A percentile compares a stretch with the other conserved stretches of the same genome.
Conservation (phyloP, 2,113 vertebrate species). For the Piliocolobus tephrosceles region DNA sequence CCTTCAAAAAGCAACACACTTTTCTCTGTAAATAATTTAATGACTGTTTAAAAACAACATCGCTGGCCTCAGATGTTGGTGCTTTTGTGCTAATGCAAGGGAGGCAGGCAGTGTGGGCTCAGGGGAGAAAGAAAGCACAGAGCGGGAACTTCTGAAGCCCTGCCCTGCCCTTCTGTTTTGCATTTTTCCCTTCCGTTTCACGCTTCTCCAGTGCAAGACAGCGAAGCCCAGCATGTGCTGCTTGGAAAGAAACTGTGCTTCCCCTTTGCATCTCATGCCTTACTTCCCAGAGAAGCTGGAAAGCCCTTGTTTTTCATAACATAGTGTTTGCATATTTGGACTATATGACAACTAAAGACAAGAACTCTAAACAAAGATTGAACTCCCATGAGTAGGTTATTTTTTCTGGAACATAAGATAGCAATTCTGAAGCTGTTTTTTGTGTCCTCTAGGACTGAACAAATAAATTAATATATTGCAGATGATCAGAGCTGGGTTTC, state of each 20-base stretch:
- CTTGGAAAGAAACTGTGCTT: background rate
- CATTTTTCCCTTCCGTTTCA: too few relatives aligned
- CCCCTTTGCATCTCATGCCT: background rate
- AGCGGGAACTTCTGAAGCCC: conserved; percentile 72
- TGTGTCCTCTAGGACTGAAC: background rate
- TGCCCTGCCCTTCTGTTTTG: conserved; percentile 80
- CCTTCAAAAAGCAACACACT: background rate
- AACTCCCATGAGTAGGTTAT: background rate
- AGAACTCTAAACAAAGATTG: background rate
- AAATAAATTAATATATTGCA: background rate
- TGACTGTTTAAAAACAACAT: background rate
- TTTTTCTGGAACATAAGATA: background rate
- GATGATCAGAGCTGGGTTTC: background rate
- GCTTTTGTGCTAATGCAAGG: conserved; percentile 65
- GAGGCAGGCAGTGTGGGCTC: conserved; percentile 55
- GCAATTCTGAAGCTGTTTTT: background rate
- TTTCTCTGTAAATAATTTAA: background rate
- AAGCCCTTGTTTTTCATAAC: background rate
- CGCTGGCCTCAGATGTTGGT: conserved; percentile 44
- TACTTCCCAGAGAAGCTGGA: background rate
- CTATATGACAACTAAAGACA: background rate
- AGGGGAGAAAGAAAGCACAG: conserved; percentile 40
- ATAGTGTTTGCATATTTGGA: background rate
- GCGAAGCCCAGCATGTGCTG: conserved; percentile 54
- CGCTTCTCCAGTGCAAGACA: conserved; percentile 76